Base-by-base conservation (phyloP, 2,888 invertebrate genomes). In the Drosophila lacicola region DNA sequence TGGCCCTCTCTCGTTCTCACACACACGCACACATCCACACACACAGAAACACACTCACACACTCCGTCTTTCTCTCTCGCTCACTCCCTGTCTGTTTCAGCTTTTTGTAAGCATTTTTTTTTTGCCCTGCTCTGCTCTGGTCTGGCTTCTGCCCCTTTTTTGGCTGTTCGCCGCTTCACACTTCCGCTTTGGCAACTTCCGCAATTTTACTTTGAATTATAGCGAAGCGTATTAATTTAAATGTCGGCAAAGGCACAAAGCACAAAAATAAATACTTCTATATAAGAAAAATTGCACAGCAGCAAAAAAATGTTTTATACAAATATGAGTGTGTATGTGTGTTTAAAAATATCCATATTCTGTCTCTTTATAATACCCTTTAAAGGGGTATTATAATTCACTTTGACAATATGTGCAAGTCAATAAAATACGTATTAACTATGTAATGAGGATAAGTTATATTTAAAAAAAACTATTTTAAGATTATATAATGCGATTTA, bases 181-280 rank as follows among this genome's bases (percentile, higher is more conserved):
- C 85, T 86, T 86, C 85, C 85, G 85, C 85, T 87, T 84, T 86
- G 87, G 85, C 81, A 82, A 86, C 85, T 87, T 86, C 85, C 85
- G 85, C 85, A 82, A 87, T 86, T 86, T 86, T 87, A 81, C 87
- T 87, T 86, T 86, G 87, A 87, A 87, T 87, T 87, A 86, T 87
- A 87, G 82, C 87, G 82, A 84, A 85, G 82, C 85, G 85, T 84
- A 85, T 86, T 86, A 87, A 86, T 86, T 86, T 86, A 87, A 86
- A 86, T 87, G 87, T 86, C 85, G 81, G 75, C 85, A 82, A 84
- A 82, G 69, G 74, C 82, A 61, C 78, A 69, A 68, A 83, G 72
- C 61, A 66, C 66, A 82, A 70, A 83, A 82, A 81, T 75, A 85
- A 81, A 85, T 73, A 85, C 70, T 67, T 50, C 56, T 53, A 14